These are phyloP conservation scores for Bettongia penicillata DNA, from an alignment of 2,113 vertebrate genomes.

Conservation along the genomic window DNA sequence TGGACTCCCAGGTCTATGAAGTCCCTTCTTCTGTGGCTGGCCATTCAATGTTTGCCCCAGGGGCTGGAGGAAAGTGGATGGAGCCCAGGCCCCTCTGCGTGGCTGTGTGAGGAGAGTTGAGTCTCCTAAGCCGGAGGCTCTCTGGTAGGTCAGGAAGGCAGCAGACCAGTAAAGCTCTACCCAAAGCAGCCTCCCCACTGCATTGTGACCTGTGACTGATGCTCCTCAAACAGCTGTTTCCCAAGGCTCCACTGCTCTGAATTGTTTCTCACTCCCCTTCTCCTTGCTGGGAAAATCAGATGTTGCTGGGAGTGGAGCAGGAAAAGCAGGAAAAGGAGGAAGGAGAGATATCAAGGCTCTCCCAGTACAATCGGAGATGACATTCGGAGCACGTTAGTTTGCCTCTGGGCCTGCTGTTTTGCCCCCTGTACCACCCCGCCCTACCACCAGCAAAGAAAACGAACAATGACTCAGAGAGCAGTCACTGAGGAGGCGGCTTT, in stretches of 20 bases:
- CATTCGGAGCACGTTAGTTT: neutral
- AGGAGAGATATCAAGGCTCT: neutral
- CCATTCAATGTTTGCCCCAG: neutral
- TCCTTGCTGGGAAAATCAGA: neutral
- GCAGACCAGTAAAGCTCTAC: neutral
- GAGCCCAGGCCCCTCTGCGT: neutral
- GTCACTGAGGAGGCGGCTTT: neutral
- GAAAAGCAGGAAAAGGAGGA: neutral
- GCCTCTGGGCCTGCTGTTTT: neutral
- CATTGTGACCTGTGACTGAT: neutral
- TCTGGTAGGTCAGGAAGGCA: neutral
- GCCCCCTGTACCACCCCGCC: neutral
- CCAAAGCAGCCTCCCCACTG: neutral
- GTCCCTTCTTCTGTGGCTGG: neutral
- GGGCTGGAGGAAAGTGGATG: neutral
- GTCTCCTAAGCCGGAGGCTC: neutral
- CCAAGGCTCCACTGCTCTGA: neutral
- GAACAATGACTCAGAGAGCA: neutral
- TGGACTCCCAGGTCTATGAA: neutral
- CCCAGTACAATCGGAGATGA: neutral
- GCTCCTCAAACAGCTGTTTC: neutral
- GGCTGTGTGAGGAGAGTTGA: neutral
- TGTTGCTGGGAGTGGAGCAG: neutral
- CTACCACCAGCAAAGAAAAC: neutral
- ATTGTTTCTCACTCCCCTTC: neutral